Evolutionary conservation across 1,140 invertebrate genomes (phyloP), one percentile per base, ranked within the genome.

Genomic region (Camponotus floridanus): DNA sequence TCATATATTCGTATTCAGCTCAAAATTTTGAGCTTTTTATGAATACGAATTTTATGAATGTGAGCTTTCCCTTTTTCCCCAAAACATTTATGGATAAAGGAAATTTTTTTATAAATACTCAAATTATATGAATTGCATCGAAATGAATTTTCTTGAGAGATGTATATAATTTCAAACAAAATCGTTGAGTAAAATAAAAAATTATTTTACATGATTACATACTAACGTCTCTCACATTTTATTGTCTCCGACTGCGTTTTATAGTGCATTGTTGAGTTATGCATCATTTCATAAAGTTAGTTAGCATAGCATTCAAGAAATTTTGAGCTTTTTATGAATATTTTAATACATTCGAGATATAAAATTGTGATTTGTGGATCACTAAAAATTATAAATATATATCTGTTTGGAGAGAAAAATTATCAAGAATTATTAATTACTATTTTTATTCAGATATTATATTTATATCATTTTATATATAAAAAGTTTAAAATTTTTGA

Each of bases 281-380:
- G 79, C 68, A 83, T 83, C 79, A 83, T 83, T 83, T 83, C 55
- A 83, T 55, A n/a, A n/a, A n/a, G 42, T 83, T 68, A 83, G 79
- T 83, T 74, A 80, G 76, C 76, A 36, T 57, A 73, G 79, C n/a
- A n/a, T n/a, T n/a, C n/a, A n/a, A n/a, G 33, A 31, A 76, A 33
- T 21, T 76, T 59, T 0, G 51, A 59, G 15, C 48, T 18, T 4
- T 48, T 4, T 18, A 51, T 51, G 4, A 15, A 48, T 48, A 48
- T 4, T 6, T 51, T 6, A 51, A 0, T 51, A 51, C 18, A 51
- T 18, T 51, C 48, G 6, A 51, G 1, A 51, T 15, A 51, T 51
- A 18, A 51, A 51, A 51, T 51, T 51, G 26, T 26, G 15, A 51
- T 51, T 51, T 51, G 3, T 48, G 4, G 13, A 51, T 5, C 0